Evolutionary conservation across 1,140 invertebrate species (phyloP).

Genomic region (Lordiphosa stackelbergi): DNA sequence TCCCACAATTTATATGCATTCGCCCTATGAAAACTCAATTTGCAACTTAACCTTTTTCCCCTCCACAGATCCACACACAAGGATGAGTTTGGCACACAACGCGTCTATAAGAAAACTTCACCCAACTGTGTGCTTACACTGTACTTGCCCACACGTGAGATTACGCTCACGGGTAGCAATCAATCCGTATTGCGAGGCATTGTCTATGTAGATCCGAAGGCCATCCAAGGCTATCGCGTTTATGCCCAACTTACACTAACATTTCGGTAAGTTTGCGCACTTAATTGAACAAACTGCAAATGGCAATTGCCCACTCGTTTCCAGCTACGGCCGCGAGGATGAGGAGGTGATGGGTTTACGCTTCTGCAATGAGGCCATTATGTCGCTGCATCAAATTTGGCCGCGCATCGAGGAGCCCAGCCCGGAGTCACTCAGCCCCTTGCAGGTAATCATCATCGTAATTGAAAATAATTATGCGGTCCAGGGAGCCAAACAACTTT

Average conservation of each 20-base stretch:
- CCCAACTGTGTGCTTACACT: conserved; percentile 89
- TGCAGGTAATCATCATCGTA: conserved; percentile 82
- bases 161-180: conserved; percentile 84
- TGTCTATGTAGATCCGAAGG: conserved; percentile 85
- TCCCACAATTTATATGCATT: too few species aligned
- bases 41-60: too few species aligned
- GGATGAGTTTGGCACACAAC: conserved; percentile 72
- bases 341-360: conserved; percentile 95
- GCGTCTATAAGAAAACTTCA: conserved; percentile 82
- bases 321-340: conserved; percentile 91
- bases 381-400: conserved; percentile 90
- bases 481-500: conserved; percentile 2
- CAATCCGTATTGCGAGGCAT: conserved; percentile 89
- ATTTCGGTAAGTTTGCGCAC: conserved; percentile 81
- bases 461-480: conserved; percentile 47
- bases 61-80: conserved; percentile 31
- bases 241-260: conserved; percentile 91
- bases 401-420: conserved; percentile 81
- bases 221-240: conserved; percentile 82
- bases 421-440: conserved; percentile 79
- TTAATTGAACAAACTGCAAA: conserved; percentile 6
- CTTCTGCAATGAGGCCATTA: conserved; percentile 93
- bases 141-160: conserved; percentile 87
- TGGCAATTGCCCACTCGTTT: conserved; percentile 19
- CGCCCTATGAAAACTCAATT: background rate